phyloP scores from a whole-genome alignment of 2,888 invertebrate genomes.

The Hemicrepidius hirtus region DNA sequence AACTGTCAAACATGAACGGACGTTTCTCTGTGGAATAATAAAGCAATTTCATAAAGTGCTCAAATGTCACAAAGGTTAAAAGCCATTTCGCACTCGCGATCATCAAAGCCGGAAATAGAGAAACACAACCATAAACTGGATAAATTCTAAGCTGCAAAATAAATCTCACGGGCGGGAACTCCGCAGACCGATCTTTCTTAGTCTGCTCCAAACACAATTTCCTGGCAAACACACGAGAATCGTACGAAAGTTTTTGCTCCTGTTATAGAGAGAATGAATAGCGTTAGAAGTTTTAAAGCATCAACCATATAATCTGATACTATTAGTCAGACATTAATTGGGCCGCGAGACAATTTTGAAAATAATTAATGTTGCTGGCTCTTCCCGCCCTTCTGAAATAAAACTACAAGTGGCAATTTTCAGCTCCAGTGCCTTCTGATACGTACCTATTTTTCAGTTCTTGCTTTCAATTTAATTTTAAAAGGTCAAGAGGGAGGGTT shows the following conservation, averaged over 20 bases:
- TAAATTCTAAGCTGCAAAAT: slow-evolving; percentile 48
- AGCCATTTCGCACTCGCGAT: slow-evolving; percentile 55
- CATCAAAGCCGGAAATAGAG: slow-evolving; percentile 51
- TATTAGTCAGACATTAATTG: slow-evolving; percentile 30
- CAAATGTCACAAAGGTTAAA: slow-evolving; percentile 56
- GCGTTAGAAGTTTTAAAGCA: slow-evolving; percentile 24
- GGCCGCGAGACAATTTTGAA: slow-evolving; percentile 21
- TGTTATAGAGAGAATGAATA: slow-evolving; percentile 32
- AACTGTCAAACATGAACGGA: slow-evolving; percentile 46
- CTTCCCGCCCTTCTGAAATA: slow-evolving; percentile 34
- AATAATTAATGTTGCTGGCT: slow-evolving; percentile 38
- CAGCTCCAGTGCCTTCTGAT: slow-evolving; percentile 41
- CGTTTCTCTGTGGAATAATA: slow-evolving; percentile 55
- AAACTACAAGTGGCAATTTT: slow-evolving; percentile 47
- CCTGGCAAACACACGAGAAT: slow-evolving; percentile 44
- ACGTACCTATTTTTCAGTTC: slow-evolving; percentile 46
- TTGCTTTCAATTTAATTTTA: slow-evolving; percentile 48
- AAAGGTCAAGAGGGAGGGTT: slow-evolving; percentile 36
- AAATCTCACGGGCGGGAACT: slow-evolving; percentile 45
- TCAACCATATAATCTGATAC: slow-evolving; percentile 28
- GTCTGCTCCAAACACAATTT: slow-evolving; percentile 47
- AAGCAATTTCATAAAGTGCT: slow-evolving; percentile 59
- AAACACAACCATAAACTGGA: slow-evolving; percentile 50
- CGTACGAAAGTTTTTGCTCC: slow-evolving; percentile 29
- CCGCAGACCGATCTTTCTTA: slow-evolving; percentile 45